A percentile compares a stretch with the other conserved stretches of the same genome.
These are phyloP conservation scores for Nephrotoma flavescens DNA, from an alignment of 2,888 invertebrate species.

Conservation along the genomic window DNA sequence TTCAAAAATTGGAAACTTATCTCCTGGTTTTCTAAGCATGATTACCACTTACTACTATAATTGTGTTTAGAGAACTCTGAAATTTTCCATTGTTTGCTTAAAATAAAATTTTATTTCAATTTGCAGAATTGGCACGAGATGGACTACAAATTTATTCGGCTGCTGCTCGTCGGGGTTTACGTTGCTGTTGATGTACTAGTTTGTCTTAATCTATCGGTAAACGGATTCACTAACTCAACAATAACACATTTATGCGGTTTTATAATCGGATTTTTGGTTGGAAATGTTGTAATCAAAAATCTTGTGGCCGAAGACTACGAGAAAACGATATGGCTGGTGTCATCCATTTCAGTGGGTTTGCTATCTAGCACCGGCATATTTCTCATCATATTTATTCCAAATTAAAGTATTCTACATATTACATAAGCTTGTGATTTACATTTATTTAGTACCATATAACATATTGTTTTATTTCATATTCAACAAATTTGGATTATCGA, in stretches of 20 bases:
- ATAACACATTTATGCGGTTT: neutral
- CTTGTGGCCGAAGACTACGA: neutral
- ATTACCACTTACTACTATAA: too few relatives aligned
- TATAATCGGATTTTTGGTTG: neutral
- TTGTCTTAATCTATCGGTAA: neutral
- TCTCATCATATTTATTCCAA: neutral
- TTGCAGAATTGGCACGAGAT: neutral
- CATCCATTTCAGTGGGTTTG: neutral
- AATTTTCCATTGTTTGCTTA: too few relatives aligned
- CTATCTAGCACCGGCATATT: neutral
- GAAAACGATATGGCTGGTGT: neutral
- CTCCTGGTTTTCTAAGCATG: too few relatives aligned
- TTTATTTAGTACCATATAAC: neutral
- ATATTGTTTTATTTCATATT: neutral
- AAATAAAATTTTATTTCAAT: too few relatives aligned
- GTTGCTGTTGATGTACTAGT: neutral
- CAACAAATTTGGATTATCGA: neutral
- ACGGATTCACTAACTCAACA: neutral
- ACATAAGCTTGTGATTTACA: neutral
- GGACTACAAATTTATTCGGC: neutral
- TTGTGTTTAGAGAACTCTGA: too few relatives aligned
- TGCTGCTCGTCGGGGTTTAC: neutral
- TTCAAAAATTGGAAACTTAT: too few relatives aligned
- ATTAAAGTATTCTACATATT: neutral
- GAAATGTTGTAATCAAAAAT: neutral